These are phyloP conservation scores for Malaclemys terrapin DNA, from an alignment of 2,113 vertebrate species.

Conservation along the genomic window DNA sequence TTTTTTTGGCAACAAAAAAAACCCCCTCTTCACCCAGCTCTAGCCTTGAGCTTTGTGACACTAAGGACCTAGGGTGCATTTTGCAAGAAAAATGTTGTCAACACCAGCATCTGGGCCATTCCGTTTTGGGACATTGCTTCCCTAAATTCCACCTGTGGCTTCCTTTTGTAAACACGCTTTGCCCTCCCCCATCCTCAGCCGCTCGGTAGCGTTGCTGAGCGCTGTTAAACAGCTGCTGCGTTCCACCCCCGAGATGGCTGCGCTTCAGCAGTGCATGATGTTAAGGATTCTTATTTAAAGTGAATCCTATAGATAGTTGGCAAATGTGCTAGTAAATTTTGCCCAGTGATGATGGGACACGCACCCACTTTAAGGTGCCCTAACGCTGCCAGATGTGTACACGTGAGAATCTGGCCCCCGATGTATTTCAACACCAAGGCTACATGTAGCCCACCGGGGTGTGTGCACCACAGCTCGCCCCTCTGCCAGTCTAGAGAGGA, in stretches of 20 bases:
- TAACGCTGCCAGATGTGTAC: fast-evolving
- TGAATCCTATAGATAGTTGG: background rate
- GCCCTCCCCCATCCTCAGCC: background rate
- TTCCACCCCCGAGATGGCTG: fast-evolving
- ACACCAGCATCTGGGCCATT: background rate
- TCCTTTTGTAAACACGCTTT: background rate
- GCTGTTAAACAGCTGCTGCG: fast-evolving
- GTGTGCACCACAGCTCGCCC: background rate
- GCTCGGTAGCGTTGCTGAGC: fast-evolving
- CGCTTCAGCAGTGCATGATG: background rate
- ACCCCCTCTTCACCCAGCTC: background rate
- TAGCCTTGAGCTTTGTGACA: background rate
- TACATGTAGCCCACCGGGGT: fast-evolving
- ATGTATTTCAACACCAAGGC: fast-evolving
- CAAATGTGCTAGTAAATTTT: background rate
- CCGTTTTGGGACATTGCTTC: background rate
- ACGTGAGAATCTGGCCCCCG: fast-evolving
- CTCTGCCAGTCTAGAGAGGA: background rate
- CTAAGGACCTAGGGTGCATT: background rate
- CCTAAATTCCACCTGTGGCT: background rate
- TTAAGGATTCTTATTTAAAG: background rate
- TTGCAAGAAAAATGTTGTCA: background rate
- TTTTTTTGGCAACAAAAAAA: background rate
- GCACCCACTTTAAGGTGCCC: background rate
- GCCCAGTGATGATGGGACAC: background rate